Evolutionary conservation across 2,113 vertebrate genomes (phyloP).

Genomic region (Apeltes quadracus): DNA sequence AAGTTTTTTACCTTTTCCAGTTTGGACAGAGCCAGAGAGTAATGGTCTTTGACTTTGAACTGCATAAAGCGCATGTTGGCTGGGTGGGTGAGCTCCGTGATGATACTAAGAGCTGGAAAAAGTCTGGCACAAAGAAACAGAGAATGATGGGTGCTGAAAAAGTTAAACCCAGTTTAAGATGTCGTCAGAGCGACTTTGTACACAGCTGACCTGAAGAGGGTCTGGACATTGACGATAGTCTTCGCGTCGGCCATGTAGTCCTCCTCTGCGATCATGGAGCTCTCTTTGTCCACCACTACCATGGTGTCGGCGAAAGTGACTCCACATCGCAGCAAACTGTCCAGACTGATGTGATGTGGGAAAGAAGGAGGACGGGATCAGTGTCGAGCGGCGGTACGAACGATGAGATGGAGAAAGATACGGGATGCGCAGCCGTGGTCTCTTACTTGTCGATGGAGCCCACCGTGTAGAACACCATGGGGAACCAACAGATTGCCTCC

Average conservation of each 20-base stretch:
- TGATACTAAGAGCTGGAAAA: slow-evolving; percentile 86
- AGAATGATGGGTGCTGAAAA: background rate
- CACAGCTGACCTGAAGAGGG: slow-evolving; percentile 80
- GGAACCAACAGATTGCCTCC: slow-evolving; percentile 87
- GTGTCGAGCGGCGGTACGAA: background rate
- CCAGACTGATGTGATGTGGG: slow-evolving; percentile 70
- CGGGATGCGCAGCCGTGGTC: background rate
- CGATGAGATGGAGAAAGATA: background rate
- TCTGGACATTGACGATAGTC: slow-evolving; percentile 87
- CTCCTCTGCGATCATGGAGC: slow-evolving; percentile 87
- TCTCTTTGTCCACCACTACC: slow-evolving; percentile 88
- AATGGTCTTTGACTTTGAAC: slow-evolving; percentile 87
- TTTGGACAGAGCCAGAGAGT: slow-evolving; percentile 84
- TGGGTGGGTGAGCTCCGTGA: slow-evolving; percentile 86
- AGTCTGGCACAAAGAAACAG: slow-evolving; percentile 67
- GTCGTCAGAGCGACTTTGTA: background rate
- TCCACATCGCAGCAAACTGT: slow-evolving; percentile 84
- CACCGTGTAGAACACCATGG: slow-evolving; percentile 87
- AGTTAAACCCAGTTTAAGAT: background rate
- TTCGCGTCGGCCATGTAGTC: slow-evolving; percentile 88
- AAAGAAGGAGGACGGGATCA: background rate
- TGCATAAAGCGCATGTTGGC: slow-evolving; percentile 90
- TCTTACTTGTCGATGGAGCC: slow-evolving; percentile 88
- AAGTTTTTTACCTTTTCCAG: slow-evolving; percentile 83
- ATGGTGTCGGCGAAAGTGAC: slow-evolving; percentile 85